Evolutionary conservation across 2,888 invertebrate species (phyloP), one percentile per base, ranked within the genome.

Genomic region (Argyra leucocephala): DNA sequence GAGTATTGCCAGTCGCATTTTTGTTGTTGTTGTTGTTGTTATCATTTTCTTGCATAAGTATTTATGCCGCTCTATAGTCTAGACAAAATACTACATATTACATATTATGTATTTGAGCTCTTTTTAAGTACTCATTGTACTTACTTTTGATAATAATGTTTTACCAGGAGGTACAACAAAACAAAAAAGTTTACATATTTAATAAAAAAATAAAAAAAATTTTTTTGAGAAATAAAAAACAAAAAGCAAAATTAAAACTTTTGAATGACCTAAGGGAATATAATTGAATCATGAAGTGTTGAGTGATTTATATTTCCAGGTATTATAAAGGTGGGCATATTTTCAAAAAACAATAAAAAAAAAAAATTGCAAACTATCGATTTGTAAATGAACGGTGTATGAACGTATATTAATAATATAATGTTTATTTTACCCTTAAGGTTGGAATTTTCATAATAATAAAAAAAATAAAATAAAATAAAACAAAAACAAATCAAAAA

Each of bases 211-310:
- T 9, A 18, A 15, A 48, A 1, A 48, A 7, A 48, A 15, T 6
- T 5, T 18, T 9, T 18, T 37, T 9, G 18, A 48, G 18, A 48
- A 48, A n/a, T 12, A 15, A 37, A 15, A 37, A 9, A 37, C 12
- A 18, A 48, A 48, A 18, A 48, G 18, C 12, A 48, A 48, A 15
- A 48, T 9, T 48, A 18, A 31, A 31, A 31, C n/a, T 48, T 48
- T 18, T 18, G n/a, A 18, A 48, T 48, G 48, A 48, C 48, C 48
- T 48, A 48, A 48, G 48, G 48, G 48, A 48, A 48, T 48, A 18
- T 48, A 48, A 48, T 48, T 48, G 48, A 48, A 48, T 48, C 48
- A 48, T 48, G 48, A 48, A 48, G 48, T 48, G 48, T 48, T 48
- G 48, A 48, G 48, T 48, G 48, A 48, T 48, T 48, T 48, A 48